phyloP scores from a whole-genome alignment of 2,888 invertebrate genomes.

The Rhagium mordax region DNA sequence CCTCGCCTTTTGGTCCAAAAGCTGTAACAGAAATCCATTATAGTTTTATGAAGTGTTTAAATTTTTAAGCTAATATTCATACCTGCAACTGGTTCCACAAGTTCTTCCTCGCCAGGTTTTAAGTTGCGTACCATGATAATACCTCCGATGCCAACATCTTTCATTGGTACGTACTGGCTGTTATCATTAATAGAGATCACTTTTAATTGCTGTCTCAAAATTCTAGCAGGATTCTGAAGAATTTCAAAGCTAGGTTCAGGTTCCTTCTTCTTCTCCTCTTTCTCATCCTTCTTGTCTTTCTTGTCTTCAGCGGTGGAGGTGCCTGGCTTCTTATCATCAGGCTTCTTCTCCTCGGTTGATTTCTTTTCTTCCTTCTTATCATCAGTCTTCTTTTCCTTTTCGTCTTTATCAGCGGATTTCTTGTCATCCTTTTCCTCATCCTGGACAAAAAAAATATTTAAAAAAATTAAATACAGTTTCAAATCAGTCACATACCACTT shows the following conservation, averaged over 20 bases:
- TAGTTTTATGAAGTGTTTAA: no score
- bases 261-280: constrained; percentile 81
- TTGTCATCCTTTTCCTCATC: constrained; percentile 62
- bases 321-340: constrained; percentile 67
- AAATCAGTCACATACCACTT: constrained; percentile 75
- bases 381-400: constrained; percentile 66
- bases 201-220: constrained; percentile 92
- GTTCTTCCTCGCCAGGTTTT: constrained; percentile 84
- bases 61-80: constrained; percentile 38
- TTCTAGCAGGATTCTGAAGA: constrained; percentile 94
- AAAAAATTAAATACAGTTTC: background rate
- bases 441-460: constrained; percentile 9
- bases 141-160: constrained; percentile 95
- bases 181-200: constrained; percentile 85
- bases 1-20: constrained; percentile 92
- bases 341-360: constrained; percentile 72
- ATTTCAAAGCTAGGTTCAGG: constrained; percentile 94
- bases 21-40: constrained; percentile 72
- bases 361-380: constrained; percentile 60
- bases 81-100: constrained; percentile 93
- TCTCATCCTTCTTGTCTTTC: constrained; percentile 70
- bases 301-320: constrained; percentile 61
- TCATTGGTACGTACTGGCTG: constrained; percentile 87
- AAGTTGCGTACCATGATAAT: constrained; percentile 94
- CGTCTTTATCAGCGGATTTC: constrained; percentile 59